Conservation (phyloP, 2,797 vertebrate species). For the Poeciliopsis paucimaculata region DNA sequence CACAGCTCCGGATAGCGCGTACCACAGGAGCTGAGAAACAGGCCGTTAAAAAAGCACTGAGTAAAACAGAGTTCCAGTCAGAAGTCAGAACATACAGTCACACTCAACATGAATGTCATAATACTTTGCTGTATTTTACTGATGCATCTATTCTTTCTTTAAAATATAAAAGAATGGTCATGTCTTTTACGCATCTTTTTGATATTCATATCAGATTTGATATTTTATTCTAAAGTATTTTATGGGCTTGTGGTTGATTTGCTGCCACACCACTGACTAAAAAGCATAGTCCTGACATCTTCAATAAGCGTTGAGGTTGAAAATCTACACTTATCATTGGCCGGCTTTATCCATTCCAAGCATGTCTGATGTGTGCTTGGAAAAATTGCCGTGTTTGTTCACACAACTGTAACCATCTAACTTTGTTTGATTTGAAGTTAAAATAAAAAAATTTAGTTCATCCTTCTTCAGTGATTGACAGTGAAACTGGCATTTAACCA, state of each 20-base stretch:
- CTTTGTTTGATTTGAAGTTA: not conserved
- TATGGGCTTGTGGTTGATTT: not conserved
- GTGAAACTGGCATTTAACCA: not conserved
- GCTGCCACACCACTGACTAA: not conserved
- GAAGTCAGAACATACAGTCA: not conserved
- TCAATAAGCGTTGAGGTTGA: not conserved
- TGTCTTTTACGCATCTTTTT: not conserved
- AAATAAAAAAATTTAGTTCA: no score
- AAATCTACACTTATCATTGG: not conserved
- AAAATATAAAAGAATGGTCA: not conserved
- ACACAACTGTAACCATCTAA: not conserved
- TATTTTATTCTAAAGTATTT: not conserved
- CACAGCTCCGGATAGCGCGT: constrained; percentile 65
- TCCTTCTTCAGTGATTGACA: not conserved
- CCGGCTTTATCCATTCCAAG: not conserved
- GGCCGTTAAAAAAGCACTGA: constrained; percentile 64
- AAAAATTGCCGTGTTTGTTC: not conserved
- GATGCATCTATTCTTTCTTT: not conserved
- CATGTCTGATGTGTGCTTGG: not conserved
- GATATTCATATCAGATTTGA: not conserved
- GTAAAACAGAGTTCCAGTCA: constrained; percentile 15
- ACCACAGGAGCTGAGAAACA: constrained; percentile 54
- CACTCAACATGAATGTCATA: not conserved
- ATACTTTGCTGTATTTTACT: not conserved
- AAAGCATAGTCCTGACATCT: not conserved